A percentile compares a stretch with the other conserved stretches of the same genome.
Evolutionary conservation across 2,797 vertebrate species (phyloP).

Genomic region (Myotis findleyi): DNA sequence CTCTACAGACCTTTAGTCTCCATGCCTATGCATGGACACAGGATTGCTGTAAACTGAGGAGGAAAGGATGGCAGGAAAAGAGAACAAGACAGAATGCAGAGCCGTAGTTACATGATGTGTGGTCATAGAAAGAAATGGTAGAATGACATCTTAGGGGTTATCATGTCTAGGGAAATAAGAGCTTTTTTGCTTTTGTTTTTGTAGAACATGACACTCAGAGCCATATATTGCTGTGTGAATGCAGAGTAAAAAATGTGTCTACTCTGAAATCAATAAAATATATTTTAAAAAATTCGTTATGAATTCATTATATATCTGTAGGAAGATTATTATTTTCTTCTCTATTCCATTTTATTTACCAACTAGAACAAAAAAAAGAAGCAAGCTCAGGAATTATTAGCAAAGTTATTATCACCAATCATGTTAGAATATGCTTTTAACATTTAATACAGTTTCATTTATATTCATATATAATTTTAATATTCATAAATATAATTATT

Average conservation of each 20-base stretch:
- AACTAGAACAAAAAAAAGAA: not conserved
- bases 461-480: not conserved
- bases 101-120: not conserved
- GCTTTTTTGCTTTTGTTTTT: not conserved
- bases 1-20: not conserved
- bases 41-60: not conserved
- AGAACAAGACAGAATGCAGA: not conserved
- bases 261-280: not conserved
- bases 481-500: too few species aligned
- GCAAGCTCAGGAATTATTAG: not conserved
- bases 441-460: not conserved
- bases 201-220: not conserved
- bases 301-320: not conserved
- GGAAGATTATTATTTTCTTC: not conserved
- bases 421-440: not conserved
- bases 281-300: not conserved
- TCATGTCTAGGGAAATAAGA: not conserved
- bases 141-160: not conserved
- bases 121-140: not conserved
- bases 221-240: not conserved
- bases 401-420: not conserved
- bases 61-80: not conserved
- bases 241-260: not conserved
- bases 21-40: not conserved
- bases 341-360: not conserved